phyloP scores from a whole-genome alignment of 1,140 invertebrate genomes.

The Drosophila truncata region DNA sequence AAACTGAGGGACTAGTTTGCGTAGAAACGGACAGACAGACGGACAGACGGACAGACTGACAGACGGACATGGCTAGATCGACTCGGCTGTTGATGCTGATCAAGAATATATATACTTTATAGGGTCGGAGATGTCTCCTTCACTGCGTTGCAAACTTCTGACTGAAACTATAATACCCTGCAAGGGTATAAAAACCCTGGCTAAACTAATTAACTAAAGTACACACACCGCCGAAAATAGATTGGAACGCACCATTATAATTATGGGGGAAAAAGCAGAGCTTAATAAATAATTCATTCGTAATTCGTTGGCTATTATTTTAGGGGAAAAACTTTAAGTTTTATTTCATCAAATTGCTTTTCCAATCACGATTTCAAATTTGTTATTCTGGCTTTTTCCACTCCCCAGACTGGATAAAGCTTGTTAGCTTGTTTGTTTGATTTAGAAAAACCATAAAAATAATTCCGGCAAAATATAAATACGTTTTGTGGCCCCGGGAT shows the following conservation, averaged over 20 bases:
- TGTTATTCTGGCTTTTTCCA: slow-evolving; percentile 24
- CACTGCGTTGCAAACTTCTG: no score
- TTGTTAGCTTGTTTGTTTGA: not conserved
- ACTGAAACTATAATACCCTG: no score
- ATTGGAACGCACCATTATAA: slow-evolving; percentile 19
- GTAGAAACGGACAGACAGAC: no score
- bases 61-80: no score
- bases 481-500: slow-evolving; percentile 18
- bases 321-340: slow-evolving; percentile 23
- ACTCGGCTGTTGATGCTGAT: no score
- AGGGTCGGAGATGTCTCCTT: no score
- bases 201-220: slow-evolving; percentile 41
- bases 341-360: slow-evolving; percentile 9
- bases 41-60: no score
- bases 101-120: no score
- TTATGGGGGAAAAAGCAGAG: not conserved
- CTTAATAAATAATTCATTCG: slow-evolving; percentile 24
- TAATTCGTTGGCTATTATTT: slow-evolving; percentile 30
- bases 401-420: no score
- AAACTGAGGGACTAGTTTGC: no score
- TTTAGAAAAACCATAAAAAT: slow-evolving; percentile 34
- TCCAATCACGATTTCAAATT: slow-evolving; percentile 24
- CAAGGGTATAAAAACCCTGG: not conserved
- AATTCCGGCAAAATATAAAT: slow-evolving; percentile 26
- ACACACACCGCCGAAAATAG: slow-evolving; percentile 23